Evolutionary conservation across 1,140 invertebrate species (phyloP).

Genomic region (Penaeus vannamei): DNA sequence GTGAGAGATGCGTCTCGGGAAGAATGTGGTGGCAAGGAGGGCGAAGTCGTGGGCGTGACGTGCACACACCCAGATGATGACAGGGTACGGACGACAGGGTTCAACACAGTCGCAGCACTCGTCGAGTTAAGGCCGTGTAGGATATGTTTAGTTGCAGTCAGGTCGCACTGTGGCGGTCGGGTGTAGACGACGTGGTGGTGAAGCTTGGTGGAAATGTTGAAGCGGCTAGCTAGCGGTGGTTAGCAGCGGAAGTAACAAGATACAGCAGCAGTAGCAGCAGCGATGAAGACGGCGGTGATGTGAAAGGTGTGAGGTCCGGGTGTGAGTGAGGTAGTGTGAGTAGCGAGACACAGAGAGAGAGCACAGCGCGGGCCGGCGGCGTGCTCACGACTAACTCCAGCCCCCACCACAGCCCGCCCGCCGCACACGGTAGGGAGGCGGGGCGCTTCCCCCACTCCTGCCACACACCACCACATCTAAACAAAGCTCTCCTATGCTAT

Average conservation of each 20-base stretch:
- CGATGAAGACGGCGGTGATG: conserved; percentile 32
- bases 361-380: conserved; percentile 58
- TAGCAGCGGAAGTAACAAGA: conserved; percentile 39
- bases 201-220: neutral
- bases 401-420: conserved; percentile 57
- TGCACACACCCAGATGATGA: conserved; percentile 19
- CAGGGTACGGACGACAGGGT: conserved; percentile 33
- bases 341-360: conserved; percentile 65
- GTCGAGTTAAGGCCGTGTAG: conserved; percentile 46
- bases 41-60: neutral
- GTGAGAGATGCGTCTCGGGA: conserved; percentile 51
- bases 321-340: conserved; percentile 63
- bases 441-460: conserved; percentile 44
- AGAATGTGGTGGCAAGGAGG: conserved; percentile 40
- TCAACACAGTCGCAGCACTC: neutral
- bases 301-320: conserved; percentile 60
- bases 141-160: conserved; percentile 49
- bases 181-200: neutral
- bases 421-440: conserved; percentile 45
- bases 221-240: conserved; percentile 30
- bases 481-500: conserved; percentile 1
- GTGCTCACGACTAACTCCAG: conserved; percentile 62
- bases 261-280: conserved; percentile 41
- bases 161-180: conserved; percentile 36
- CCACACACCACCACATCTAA: conserved; percentile 27